phyloP scores from a whole-genome alignment of 2,888 invertebrate species.

The Dexiosoma caninum region DNA sequence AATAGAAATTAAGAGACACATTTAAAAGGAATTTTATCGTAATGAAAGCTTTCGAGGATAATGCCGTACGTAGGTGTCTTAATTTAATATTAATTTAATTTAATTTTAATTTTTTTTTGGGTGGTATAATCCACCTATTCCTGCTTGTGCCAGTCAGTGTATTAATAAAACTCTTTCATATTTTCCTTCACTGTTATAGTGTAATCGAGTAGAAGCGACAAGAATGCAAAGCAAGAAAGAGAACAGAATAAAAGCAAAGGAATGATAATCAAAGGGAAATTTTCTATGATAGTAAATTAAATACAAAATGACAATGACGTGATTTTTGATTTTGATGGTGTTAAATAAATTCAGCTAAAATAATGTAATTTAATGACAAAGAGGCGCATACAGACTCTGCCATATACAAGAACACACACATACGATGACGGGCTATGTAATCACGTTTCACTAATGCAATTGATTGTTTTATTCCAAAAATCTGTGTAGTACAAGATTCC shows the following conservation, averaged over 20 bases:
- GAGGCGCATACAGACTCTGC: too few relatives aligned
- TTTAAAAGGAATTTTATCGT: background rate
- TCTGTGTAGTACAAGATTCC: background rate
- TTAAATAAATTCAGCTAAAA: background rate
- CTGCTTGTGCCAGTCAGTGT: background rate
- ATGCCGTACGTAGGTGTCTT: conserved; percentile 61
- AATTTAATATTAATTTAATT: conserved; percentile 76
- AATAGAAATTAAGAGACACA: background rate
- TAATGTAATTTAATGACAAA: background rate
- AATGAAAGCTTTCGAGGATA: conserved; percentile 4
- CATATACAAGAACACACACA: background rate
- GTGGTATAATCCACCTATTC: conserved; percentile 66
- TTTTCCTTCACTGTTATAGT: conserved; percentile 4
- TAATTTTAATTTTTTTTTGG: conserved; percentile 76
- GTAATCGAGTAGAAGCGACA: conserved; percentile 34
- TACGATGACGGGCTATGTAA: background rate
- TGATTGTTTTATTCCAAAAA: too few relatives aligned
- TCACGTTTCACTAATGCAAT: background rate
- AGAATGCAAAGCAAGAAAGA: background rate
- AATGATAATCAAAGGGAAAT: background rate
- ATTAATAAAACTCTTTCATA: too few relatives aligned
- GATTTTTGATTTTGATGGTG: background rate
- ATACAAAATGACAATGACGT: conserved; percentile 9
- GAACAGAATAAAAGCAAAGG: background rate
- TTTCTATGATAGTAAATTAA: conserved; percentile 6